Base-by-base conservation (phyloP, 1,140 invertebrate species). In the Phenacoccus solenopsis region DNA sequence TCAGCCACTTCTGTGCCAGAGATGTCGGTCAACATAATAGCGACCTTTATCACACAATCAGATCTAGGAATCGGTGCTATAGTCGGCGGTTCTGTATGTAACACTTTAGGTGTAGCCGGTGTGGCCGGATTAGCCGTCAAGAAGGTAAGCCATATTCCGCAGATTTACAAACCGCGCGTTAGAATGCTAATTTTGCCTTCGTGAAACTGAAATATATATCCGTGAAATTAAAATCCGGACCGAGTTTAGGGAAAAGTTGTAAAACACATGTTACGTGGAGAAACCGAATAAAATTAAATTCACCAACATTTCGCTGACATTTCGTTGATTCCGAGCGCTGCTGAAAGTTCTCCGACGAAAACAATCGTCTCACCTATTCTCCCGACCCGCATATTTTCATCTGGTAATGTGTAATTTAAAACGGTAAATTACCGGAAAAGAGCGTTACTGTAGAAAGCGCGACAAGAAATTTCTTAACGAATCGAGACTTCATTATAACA, bases 31-130 rank as follows among this genome's bases (percentile, higher is more conserved):
- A 83, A 83, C 73, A 75, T 80, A n/a, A 79, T 82, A 35, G 83
- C 82, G 7, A 84, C 83, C 20, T 86, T 86, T 71, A 76, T 85
- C 57, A 85, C 84, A 0, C 80, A 85, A 75, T 83, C 82, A 20
- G 84, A 85, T 72, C 78, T 85, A 0, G 84, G 84, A 0, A 80
- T 85, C 16, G 85, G 87, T 1, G 86, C 87, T 10, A 85, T 88
- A 7, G 85, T 89, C 7, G 87, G 88, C 13, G 86, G 85, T 32
- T 86, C 86, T 10, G 86, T 88, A 0, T 88, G 88, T 76, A 89
- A 89, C 77, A 85, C 88, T 59, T 79, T 88, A 35, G 86, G 85
- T n/a, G 87, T 88, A 0, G 84, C 87, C 20, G 85, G 85, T 67
- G 81, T 86, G 56, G 87, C 85, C 74, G 87, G 85, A n/a, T 73